A percentile compares a stretch with the other conserved stretches of the same genome.
Conservation (phyloP, 2,888 invertebrate species). For the Abscondita cerata region DNA sequence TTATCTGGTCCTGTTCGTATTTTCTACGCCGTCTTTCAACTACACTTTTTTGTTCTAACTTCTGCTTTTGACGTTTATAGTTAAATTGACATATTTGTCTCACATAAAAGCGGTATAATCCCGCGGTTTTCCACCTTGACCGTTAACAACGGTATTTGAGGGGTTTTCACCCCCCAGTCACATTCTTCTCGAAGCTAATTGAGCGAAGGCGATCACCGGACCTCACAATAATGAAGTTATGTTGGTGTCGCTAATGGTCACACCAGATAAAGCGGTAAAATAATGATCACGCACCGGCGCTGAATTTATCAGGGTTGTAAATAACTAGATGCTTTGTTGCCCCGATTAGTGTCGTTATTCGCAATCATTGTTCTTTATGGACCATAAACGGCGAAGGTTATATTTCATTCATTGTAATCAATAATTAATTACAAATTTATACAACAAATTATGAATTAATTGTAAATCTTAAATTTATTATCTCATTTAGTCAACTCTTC, state of each 20-base stretch:
- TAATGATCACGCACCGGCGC: slow-evolving; percentile 49
- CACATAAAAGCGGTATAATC: slow-evolving; percentile 43
- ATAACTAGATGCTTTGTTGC: slow-evolving; percentile 50
- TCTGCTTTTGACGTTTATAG: slow-evolving; percentile 43
- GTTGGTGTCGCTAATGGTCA: slow-evolving; percentile 45
- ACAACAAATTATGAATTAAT: too few relatives aligned
- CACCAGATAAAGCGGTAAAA: slow-evolving; percentile 46
- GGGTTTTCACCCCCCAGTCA: slow-evolving; percentile 44
- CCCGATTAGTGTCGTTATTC: slow-evolving; percentile 53
- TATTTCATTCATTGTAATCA: slow-evolving; percentile 11
- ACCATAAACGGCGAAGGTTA: slow-evolving; percentile 45
- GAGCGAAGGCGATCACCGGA: slow-evolving; percentile 59
- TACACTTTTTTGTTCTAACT: slow-evolving; percentile 31
- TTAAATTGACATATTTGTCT: slow-evolving; percentile 38
- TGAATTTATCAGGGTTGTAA: slow-evolving; percentile 49
- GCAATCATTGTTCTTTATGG: slow-evolving; percentile 54
- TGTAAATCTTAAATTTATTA: too few relatives aligned
- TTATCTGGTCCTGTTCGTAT: slow-evolving; percentile 42
- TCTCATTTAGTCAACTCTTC: too few relatives aligned
- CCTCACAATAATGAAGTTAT: slow-evolving; percentile 52
- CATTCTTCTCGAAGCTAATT: slow-evolving; percentile 67
- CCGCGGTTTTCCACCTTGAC: slow-evolving; percentile 39
- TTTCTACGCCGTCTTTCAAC: slow-evolving; percentile 36
- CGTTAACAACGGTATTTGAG: slow-evolving; percentile 31
- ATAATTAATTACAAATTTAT: slow-evolving; percentile 7